Conservation (phyloP, 2,797 vertebrate species). For the Aeoliscus strigatus region DNA sequence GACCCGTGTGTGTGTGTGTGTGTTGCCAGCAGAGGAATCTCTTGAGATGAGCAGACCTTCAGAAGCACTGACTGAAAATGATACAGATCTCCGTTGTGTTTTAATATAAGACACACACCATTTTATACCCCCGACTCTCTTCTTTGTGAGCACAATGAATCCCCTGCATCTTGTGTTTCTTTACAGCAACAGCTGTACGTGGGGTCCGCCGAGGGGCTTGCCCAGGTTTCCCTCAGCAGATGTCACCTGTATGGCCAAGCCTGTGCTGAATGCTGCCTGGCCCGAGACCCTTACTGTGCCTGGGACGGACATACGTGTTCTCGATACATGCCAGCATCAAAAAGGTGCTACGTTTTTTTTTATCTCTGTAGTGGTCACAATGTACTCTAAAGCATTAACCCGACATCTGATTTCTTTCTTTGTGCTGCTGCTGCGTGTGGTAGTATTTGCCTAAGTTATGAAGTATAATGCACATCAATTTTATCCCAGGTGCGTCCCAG, state of each 20-base stretch:
- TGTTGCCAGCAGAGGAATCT: constrained; percentile 28
- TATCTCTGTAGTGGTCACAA: not conserved
- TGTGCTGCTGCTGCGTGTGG: too few relatives aligned
- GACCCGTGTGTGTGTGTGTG: constrained; percentile 22
- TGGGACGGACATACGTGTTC: constrained; percentile 95
- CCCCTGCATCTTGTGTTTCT: constrained; percentile 39
- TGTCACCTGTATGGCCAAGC: constrained; percentile 93
- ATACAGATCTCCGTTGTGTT: too few relatives aligned
- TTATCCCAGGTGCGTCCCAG: too few relatives aligned
- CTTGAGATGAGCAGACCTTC: constrained; percentile 21
- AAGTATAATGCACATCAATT: too few relatives aligned
- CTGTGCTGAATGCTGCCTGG: constrained; percentile 95
- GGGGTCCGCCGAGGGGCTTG: constrained; percentile 86
- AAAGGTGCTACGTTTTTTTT: constrained; percentile 74
- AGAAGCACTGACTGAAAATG: constrained; percentile 12
- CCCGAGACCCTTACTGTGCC: constrained; percentile 96
- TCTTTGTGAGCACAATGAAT: too few relatives aligned
- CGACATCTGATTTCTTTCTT: too few relatives aligned
- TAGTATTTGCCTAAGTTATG: too few relatives aligned
- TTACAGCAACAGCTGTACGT: constrained; percentile 94
- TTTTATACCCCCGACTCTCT: too few relatives aligned
- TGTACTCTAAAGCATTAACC: not conserved
- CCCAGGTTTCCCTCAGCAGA: constrained; percentile 92
- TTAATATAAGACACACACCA: too few relatives aligned
- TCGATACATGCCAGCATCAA: constrained; percentile 89